These are phyloP conservation scores for Petaurus breviceps DNA, from an alignment of 2,113 vertebrate species.

Conservation along the genomic window DNA sequence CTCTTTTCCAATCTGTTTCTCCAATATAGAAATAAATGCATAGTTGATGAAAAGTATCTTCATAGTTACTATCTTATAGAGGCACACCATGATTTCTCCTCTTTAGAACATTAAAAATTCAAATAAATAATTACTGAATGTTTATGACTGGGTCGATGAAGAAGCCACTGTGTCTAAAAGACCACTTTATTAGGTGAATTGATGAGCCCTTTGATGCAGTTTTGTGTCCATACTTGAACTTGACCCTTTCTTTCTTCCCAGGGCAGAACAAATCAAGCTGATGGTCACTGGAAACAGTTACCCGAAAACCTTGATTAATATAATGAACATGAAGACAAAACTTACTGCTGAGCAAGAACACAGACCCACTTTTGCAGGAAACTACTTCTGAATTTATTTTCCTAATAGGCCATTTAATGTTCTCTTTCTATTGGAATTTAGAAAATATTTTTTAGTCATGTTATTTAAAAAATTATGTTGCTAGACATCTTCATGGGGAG, in stretches of 20 bases:
- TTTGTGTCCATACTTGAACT: constrained; percentile 36
- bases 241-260: constrained; percentile 42
- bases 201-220: constrained; percentile 51
- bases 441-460: background rate
- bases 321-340: constrained; percentile 36
- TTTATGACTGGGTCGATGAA: constrained; percentile 74
- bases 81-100: constrained; percentile 79
- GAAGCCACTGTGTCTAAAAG: constrained; percentile 68
- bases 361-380: background rate
- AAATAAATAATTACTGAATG: constrained; percentile 77
- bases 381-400: constrained; percentile 51
- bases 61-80: constrained; percentile 73
- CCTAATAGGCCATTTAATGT: background rate
- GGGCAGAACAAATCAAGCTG: constrained; percentile 41
- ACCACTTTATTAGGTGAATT: background rate
- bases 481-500: background rate
- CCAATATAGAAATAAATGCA: constrained; percentile 79
- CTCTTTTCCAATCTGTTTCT: constrained; percentile 72
- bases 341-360: background rate
- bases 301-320: constrained; percentile 4
- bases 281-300: constrained; percentile 10
- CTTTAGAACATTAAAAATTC: constrained; percentile 80
- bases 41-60: constrained; percentile 79
- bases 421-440: background rate
- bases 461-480: background rate